Evolutionary conservation across 2,888 invertebrate genomes (phyloP).

Genomic region (Escarpia spicata): DNA sequence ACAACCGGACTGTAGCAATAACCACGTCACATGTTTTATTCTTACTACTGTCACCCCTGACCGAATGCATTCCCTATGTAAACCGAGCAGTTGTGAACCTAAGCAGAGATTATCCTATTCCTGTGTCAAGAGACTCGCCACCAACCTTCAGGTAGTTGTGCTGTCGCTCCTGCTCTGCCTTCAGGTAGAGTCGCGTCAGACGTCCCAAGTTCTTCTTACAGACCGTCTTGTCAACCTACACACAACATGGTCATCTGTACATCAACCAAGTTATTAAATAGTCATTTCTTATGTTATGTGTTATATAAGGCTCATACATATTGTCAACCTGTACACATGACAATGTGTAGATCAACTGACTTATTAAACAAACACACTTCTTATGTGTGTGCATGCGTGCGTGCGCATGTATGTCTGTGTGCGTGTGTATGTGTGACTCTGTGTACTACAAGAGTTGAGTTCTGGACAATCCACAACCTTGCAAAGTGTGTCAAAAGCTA

Average conservation of each 20-base stretch:
- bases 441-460: neutral
- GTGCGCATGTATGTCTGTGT: neutral
- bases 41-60: too few species aligned
- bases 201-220: slow-evolving; percentile 99
- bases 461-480: neutral
- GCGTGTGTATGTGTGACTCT: neutral
- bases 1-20: too few species aligned
- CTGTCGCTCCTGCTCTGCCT: slow-evolving; percentile 97
- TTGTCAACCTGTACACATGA: too few species aligned
- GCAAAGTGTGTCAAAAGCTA: neutral
- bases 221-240: slow-evolving; percentile 91
- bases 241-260: neutral
- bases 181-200: slow-evolving; percentile 94
- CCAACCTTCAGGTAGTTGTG: slow-evolving; percentile 94
- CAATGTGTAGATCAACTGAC: neutral
- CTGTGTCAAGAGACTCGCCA: neutral
- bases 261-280: neutral
- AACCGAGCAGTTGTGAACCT: too few species aligned
- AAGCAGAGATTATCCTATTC: too few species aligned
- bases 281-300: too few species aligned
- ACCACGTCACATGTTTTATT: too few species aligned
- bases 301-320: too few species aligned
- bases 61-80: too few species aligned
- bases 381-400: neutral
- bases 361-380: neutral